Evolutionary conservation across 2,113 vertebrate species (phyloP).

Genomic region (Mirounga angustirostris): DNA sequence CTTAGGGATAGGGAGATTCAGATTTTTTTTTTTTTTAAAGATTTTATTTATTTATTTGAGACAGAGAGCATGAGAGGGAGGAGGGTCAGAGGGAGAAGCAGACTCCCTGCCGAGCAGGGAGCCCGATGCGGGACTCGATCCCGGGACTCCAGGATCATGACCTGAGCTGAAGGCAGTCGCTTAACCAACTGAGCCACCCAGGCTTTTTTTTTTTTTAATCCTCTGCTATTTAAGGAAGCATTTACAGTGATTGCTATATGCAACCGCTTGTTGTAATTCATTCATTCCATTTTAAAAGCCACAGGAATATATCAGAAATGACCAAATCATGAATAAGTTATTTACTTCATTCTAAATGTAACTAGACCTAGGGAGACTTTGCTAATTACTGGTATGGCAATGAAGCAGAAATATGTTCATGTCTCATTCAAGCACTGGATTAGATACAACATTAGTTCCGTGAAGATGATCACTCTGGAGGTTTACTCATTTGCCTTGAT

Average conservation of each 20-base stretch:
- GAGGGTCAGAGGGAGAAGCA: no score
- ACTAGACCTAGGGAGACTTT: constrained; percentile 69
- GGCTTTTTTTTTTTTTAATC: background rate
- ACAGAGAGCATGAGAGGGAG: no score
- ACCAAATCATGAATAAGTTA: constrained; percentile 75
- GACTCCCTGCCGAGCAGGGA: no score
- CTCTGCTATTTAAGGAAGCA: constrained; percentile 13
- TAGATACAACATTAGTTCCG: constrained; percentile 72
- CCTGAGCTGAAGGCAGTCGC: no score
- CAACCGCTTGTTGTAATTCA: constrained; percentile 60
- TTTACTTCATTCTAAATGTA: constrained; percentile 78
- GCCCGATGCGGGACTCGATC: no score
- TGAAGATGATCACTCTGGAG: constrained; percentile 38
- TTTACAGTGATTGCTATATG: background rate
- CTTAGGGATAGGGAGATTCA: background rate
- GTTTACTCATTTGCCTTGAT: background rate
- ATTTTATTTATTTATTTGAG: no score
- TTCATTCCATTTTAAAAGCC: constrained; percentile 69
- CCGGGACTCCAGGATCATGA: no score
- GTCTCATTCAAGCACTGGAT: constrained; percentile 67
- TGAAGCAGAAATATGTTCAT: constrained; percentile 75
- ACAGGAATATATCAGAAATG: constrained; percentile 71
- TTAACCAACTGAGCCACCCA: no score
- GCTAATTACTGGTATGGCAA: constrained; percentile 73
- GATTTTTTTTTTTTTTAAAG: background rate